Percentiles rank a stretch among this genome's conserved stretches.
Conservation (phyloP, 2,797 vertebrate species). For the Labroides dimidiatus region DNA sequence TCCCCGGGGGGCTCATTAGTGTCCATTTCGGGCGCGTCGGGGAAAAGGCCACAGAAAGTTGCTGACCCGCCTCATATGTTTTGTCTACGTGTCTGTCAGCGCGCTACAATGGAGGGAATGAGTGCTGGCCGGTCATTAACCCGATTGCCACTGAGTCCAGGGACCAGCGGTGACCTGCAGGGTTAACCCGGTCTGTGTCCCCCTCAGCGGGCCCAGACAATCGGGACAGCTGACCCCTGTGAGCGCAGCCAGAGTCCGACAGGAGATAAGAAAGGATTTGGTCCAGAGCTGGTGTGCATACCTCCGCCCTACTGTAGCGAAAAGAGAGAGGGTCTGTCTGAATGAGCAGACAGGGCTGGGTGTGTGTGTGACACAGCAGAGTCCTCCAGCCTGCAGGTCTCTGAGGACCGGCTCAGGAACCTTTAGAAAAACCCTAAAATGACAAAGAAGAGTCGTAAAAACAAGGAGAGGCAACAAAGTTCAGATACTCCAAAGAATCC, state of each 20-base stretch:
- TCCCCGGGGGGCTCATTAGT: conserved; percentile 78
- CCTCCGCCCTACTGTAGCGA: conserved; percentile 76
- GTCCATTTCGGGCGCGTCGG: conserved; percentile 73
- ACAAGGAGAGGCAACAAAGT: no score
- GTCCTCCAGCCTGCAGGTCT: neutral
- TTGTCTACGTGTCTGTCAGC: conserved; percentile 73
- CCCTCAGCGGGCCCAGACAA: conserved; percentile 66
- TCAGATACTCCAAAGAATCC: no score
- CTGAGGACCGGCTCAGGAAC: no score
- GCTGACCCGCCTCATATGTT: conserved; percentile 71
- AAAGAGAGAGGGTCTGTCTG: conserved; percentile 65
- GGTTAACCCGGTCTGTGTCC: conserved; percentile 72
- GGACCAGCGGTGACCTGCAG: conserved; percentile 63
- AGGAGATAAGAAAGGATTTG: conserved; percentile 81
- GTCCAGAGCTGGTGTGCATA: conserved; percentile 62
- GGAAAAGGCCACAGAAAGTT: conserved; percentile 68
- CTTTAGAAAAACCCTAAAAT: no score
- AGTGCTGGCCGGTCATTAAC: conserved; percentile 72
- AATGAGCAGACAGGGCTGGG: conserved; percentile 42
- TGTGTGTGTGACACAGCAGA: conserved; percentile 37
- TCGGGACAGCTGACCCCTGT: conserved; percentile 72
- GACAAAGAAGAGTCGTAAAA: no score
- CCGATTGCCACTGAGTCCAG: conserved; percentile 57
- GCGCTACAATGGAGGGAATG: conserved; percentile 55
- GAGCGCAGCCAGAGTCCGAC: conserved; percentile 56